Evolutionary conservation across 2,797 vertebrate species (phyloP).

Genomic region (Helarctos malayanus): DNA sequence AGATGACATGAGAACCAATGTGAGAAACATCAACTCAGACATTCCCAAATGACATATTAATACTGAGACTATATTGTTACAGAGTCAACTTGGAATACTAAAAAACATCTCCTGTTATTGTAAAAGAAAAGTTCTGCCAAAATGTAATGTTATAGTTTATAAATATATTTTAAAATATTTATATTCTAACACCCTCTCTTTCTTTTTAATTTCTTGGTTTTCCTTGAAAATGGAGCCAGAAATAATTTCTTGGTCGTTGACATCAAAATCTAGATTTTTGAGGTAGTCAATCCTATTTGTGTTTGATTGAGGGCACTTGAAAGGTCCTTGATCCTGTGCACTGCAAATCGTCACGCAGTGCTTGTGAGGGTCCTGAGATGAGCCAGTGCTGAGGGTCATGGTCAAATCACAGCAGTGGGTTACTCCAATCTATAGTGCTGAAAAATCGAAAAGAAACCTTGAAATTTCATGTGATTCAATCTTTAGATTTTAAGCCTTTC

Average conservation of each 20-base stretch:
- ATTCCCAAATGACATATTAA: slow-evolving; percentile 87
- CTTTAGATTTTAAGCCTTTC: background rate
- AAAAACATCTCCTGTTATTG: slow-evolving; percentile 81
- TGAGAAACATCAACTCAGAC: slow-evolving; percentile 82
- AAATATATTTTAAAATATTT: slow-evolving; percentile 57
- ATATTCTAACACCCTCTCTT: background rate
- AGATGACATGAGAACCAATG: slow-evolving; percentile 84
- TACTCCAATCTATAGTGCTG: background rate
- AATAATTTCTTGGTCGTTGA: slow-evolving; percentile 55
- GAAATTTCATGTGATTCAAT: background rate
- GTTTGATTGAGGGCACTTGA: background rate
- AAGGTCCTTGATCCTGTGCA: background rate
- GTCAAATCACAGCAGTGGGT: background rate
- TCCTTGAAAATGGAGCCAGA: slow-evolving; percentile 63
- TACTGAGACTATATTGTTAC: slow-evolving; percentile 81
- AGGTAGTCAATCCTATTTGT: background rate
- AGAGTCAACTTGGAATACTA: slow-evolving; percentile 83
- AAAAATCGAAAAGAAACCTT: background rate
- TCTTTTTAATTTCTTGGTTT: slow-evolving; percentile 50
- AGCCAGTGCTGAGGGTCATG: background rate
- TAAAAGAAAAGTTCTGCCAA: slow-evolving; percentile 54
- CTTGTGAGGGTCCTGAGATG: background rate
- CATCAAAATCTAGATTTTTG: slow-evolving; percentile 29
- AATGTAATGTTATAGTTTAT: slow-evolving; percentile 6
- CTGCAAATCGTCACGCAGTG: background rate